Evolutionary conservation across 23 tunicate species (phyloP), one percentile per base, ranked within the genome.

Genomic region (Ciona savignyi): DNA sequence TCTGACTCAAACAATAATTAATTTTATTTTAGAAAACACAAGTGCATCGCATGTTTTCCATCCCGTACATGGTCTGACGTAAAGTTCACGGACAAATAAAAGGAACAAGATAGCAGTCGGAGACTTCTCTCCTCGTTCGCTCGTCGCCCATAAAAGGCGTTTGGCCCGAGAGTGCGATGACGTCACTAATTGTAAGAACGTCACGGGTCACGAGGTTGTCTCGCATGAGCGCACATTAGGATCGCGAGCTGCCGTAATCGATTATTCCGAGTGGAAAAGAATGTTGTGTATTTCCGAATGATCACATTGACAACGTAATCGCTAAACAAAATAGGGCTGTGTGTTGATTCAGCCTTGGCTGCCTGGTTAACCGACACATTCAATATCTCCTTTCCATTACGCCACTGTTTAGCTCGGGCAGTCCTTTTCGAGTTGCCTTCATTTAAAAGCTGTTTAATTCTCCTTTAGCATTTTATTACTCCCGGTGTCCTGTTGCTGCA

Each of bases 171-270:
- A 9, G 56, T 42, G 11, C 15, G 56, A 15, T 42, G 56, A 42
- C 56, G 56, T 42, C 56, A 42, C 56, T 42, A 42, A 42, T 42
- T 42, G 56, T 42, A 9, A 15, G 56, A 42, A 42, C 56, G 56
- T 42, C 56, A 42, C 56, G 56, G 56, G 56, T 42, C 56, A 42
- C 56, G 56, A 42, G 56, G 56, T 42, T 42, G 56, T 42, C 56
- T 9, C 56, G 56, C 56, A 6, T 42, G 56, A 42, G 56, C 15
- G 56, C 56, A 15, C 15, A 42, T 42, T 42, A 42, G 56, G 56
- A 42, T 42, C 56, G 56, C 56, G 15, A 42, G 56, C 56, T 9
- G 56, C n/a, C n/a, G n/a, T n/a, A n/a, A n/a, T n/a, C n/a, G n/a
- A n/a, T n/a, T n/a, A n/a, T n/a, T n/a, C n/a, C n/a, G n/a, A n/a